phyloP scores from a whole-genome alignment of 2,888 invertebrate species.

The Heliconius ismenius region DNA sequence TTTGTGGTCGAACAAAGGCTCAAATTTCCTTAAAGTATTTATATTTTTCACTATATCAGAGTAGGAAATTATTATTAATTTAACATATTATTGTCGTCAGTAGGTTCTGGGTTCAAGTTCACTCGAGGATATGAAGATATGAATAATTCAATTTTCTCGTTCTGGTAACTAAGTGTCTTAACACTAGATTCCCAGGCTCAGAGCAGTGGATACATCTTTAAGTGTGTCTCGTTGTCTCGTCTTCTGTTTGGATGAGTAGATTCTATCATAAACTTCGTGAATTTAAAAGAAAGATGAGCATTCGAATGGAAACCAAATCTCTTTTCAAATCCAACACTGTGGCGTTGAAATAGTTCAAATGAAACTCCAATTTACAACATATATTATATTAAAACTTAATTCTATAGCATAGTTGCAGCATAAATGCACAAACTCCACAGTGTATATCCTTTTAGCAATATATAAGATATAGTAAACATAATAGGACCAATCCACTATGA shows the following conservation, averaged over 20 bases:
- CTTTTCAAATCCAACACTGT: too few relatives aligned
- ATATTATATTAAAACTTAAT: not conserved
- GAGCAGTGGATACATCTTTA: too few relatives aligned
- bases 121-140: not conserved
- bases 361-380: not conserved
- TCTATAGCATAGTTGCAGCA: conserved; percentile 5
- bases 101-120: not conserved
- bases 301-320: too few relatives aligned
- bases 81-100: too few relatives aligned
- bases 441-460: conserved; percentile 15
- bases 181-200: not conserved
- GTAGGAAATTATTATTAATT: too few relatives aligned
- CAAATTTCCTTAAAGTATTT: not conserved
- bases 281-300: too few relatives aligned
- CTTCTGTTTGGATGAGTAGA: too few relatives aligned
- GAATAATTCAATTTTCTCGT: not conserved
- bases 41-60: not conserved
- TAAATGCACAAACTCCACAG: not conserved
- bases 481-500: conserved; percentile 30
- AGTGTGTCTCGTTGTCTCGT: too few relatives aligned
- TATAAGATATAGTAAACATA: conserved; percentile 19
- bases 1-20: not conserved
- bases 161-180: not conserved
- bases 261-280: too few relatives aligned
- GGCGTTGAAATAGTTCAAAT: too few relatives aligned